These are phyloP conservation scores for Conus betulinus DNA, from an alignment of 1,140 invertebrate species.

Conservation along the genomic window DNA sequence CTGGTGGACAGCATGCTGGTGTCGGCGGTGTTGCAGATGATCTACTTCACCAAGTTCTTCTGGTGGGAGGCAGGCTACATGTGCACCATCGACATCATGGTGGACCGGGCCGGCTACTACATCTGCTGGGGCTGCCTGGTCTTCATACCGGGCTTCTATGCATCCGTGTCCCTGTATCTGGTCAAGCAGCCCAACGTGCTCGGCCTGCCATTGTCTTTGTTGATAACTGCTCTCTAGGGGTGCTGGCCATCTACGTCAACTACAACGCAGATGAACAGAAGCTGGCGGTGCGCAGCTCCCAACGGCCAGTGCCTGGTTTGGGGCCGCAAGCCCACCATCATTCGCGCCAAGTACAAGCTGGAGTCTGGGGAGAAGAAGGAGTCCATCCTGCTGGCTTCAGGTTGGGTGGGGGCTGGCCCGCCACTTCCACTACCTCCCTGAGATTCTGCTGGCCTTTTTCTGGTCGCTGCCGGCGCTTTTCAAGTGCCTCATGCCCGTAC, in stretches of 20 bases:
- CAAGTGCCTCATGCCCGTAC: constrained; percentile 77
- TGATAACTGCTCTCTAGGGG: constrained; percentile 75
- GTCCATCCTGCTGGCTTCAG: constrained; percentile 78
- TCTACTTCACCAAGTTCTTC: constrained; percentile 82
- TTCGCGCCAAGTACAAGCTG: constrained; percentile 75
- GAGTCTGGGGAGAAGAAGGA: constrained; percentile 66
- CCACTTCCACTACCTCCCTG: constrained; percentile 81
- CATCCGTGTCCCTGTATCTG: constrained; percentile 78
- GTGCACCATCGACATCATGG: constrained; percentile 81
- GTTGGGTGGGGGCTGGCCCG: constrained; percentile 81
- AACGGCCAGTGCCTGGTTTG: constrained; percentile 77
- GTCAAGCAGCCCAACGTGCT: constrained; percentile 75
- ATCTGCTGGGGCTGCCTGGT: constrained; percentile 80
- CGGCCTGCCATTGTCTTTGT: constrained; percentile 59
- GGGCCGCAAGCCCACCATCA: constrained; percentile 76
- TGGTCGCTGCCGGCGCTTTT: constrained; percentile 78
- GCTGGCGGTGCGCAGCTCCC: constrained; percentile 75
- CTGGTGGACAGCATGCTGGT: constrained; percentile 76
- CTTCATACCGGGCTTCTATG: constrained; percentile 79
- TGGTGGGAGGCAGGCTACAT: constrained; percentile 82
- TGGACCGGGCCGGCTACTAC: constrained; percentile 81
- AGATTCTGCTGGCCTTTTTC: constrained; percentile 77
- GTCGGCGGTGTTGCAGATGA: constrained; percentile 75
- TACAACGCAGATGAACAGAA: constrained; percentile 79
- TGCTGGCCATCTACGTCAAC: constrained; percentile 75